Conservation (phyloP, 1,140 invertebrate genomes). For the Drusus annulatus region DNA sequence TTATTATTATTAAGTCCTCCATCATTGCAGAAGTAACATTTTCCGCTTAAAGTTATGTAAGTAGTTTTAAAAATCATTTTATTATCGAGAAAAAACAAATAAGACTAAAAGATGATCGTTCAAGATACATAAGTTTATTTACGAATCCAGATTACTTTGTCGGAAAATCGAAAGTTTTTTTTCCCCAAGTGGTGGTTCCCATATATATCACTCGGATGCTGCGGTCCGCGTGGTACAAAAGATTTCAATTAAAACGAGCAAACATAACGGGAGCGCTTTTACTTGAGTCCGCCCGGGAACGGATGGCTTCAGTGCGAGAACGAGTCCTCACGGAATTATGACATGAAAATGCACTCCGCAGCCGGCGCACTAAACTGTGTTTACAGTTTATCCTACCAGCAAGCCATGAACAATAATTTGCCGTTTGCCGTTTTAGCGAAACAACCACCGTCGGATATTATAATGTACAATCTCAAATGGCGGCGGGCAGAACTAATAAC, state of each 20-base stretch:
- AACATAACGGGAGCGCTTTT: constrained; percentile 30
- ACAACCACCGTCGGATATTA: constrained; percentile 21
- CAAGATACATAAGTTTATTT: background rate
- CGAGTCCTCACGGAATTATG: constrained; percentile 45
- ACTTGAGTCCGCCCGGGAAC: constrained; percentile 17
- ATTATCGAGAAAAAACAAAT: too few relatives aligned
- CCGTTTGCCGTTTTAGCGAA: constrained; percentile 18
- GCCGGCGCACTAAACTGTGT: constrained; percentile 38
- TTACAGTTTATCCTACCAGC: constrained; percentile 25
- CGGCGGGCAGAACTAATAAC: constrained; percentile 21
- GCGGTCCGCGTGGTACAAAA: constrained; percentile 6
- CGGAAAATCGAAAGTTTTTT: background rate
- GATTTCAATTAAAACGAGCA: constrained; percentile 40
- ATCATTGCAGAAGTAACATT: too few relatives aligned
- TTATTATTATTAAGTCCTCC: too few relatives aligned
- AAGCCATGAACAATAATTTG: constrained; percentile 48
- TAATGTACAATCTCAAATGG: background rate
- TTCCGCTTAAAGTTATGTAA: too few relatives aligned
- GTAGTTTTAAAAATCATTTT: too few relatives aligned
- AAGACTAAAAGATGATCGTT: too few relatives aligned
- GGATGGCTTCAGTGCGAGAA: background rate
- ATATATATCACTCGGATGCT: background rate
- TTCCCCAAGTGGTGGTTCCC: background rate
- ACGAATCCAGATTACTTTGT: background rate
- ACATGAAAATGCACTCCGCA: constrained; percentile 48